Base-by-base conservation (phyloP, 2,113 vertebrate species). In the Rhinolophus sinicus region DNA sequence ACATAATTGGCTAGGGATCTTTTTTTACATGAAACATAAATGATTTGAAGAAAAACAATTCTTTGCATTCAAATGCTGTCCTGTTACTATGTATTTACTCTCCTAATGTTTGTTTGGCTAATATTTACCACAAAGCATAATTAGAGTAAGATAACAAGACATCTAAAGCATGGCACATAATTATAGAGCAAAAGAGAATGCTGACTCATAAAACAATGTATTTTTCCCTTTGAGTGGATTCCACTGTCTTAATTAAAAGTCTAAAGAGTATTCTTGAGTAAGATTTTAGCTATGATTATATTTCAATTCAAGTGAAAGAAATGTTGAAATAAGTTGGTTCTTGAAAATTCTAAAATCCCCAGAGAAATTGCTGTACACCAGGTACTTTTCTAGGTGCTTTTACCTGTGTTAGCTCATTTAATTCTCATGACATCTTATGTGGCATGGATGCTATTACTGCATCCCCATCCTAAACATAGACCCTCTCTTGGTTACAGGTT, bases 91-190 rank as follows among this genome's bases (percentile, higher is more conserved):
- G 73, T n/a, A 47, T 91, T 88, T 58, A 72, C 28, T 73, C 50
- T 78, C 65, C 40, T 80, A 12, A 26, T 65, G 69, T 93, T 95
- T 89, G 77, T 89, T 95, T 82, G 58, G 28, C 85, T 91, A 76
- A 94, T 97, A 75, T 94, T 94, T 96, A 96, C 96, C 69, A 69
- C 69, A 47, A 52, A 88, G 75, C 16, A 0, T 91, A 86, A 94
- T 96, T 95, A 40, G 26, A 16, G 18, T 70, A 76, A 83, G 67
- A 72, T 16, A 91, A 78, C 80, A 72, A 96, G 93, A 90, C 60
- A 33, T 88, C 54, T 65, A 87, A 85, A 94, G 76, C 13, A 16
- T 52, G 69, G 62, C 40, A 22, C 33, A 24, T 81, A 96, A 97
- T 96, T 96, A 95, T 33, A 96, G 54, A 89, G 84, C 47, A 82